A percentile compares a stretch with the other conserved stretches of the same genome.
Evolutionary conservation across 2,797 vertebrate genomes (phyloP).

Genomic region (Scarus forsteni): DNA sequence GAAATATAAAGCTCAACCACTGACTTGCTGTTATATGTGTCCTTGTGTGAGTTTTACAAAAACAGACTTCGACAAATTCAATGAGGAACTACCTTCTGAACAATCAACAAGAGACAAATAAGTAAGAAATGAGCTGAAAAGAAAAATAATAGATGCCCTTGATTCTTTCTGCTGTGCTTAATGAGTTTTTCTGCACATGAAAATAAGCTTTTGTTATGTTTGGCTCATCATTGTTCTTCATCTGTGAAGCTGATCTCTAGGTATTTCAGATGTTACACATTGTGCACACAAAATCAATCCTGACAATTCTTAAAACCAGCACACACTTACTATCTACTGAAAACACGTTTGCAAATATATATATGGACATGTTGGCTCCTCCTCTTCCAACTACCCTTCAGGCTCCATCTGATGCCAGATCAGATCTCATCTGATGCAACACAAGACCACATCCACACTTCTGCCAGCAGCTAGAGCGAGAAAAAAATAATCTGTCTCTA

Average conservation of each 20-base stretch:
- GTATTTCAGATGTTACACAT: constrained; percentile 35
- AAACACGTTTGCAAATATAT: background rate
- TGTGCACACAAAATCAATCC: constrained; percentile 19
- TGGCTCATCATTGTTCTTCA: constrained; percentile 41
- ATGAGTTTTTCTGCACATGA: constrained; percentile 66
- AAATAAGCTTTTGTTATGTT: constrained; percentile 63
- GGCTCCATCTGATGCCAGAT: constrained; percentile 67
- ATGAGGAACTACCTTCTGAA: constrained; percentile 50
- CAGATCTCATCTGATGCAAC: constrained; percentile 55
- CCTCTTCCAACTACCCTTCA: constrained; percentile 38
- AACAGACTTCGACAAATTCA: constrained; percentile 48
- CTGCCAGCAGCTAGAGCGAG: constrained; percentile 54
- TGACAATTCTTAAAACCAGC: constrained; percentile 26
- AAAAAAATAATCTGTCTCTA: constrained; percentile 70
- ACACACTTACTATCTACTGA: background rate
- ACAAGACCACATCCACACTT: constrained; percentile 46
- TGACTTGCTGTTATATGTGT: background rate
- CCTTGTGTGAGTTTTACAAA: constrained; percentile 13
- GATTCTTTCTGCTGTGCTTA: constrained; percentile 63
- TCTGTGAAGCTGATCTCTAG: constrained; percentile 53
- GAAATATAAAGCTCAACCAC: no score
- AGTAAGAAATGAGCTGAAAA: constrained; percentile 43
- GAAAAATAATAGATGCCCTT: constrained; percentile 58
- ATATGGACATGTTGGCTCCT: background rate
- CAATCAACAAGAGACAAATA: constrained; percentile 37